A percentile compares a stretch with the other conserved stretches of the same genome.
Evolutionary conservation across 2,797 vertebrate species (phyloP).

Genomic region (Discoglossus pictus): DNA sequence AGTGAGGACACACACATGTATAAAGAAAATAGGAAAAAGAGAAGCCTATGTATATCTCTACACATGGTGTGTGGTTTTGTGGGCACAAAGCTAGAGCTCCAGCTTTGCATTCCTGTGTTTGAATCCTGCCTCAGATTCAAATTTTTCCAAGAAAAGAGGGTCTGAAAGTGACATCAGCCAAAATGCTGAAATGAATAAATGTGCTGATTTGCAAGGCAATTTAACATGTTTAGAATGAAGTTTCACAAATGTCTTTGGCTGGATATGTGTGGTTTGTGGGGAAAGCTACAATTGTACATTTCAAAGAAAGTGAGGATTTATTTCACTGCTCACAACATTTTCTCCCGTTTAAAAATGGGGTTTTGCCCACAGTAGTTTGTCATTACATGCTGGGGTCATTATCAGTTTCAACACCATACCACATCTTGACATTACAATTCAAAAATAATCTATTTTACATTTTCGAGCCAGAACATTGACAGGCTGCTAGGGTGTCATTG

Average conservation of each 20-base stretch:
- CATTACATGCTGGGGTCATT: constrained; percentile 41
- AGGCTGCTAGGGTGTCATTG: background rate
- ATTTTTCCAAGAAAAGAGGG: constrained; percentile 43
- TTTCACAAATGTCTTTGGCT: constrained; percentile 50
- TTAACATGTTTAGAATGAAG: constrained; percentile 48
- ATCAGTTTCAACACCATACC: constrained; percentile 39
- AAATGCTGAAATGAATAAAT: constrained; percentile 45
- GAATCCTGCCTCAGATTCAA: constrained; percentile 42
- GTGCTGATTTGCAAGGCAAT: constrained; percentile 49
- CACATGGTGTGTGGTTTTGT: constrained; percentile 44
- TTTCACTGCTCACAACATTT: constrained; percentile 38
- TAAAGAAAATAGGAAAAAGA: background rate
- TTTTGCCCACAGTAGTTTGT: constrained; percentile 32
- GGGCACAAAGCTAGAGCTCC: constrained; percentile 18
- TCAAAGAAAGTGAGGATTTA: constrained; percentile 35
- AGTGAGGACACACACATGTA: background rate
- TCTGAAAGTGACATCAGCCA: constrained; percentile 38
- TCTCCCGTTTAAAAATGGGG: constrained; percentile 9
- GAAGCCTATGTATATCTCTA: constrained; percentile 14
- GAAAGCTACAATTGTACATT: constrained; percentile 27
- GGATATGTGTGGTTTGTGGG: constrained; percentile 47
- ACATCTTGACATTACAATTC: constrained; percentile 39
- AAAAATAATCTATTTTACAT: constrained; percentile 29
- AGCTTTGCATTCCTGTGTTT: constrained; percentile 46
- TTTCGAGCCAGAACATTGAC: constrained; percentile 1